Base-by-base conservation (phyloP, 2,888 invertebrate species). In the Megaustenia siamemsis region DNA sequence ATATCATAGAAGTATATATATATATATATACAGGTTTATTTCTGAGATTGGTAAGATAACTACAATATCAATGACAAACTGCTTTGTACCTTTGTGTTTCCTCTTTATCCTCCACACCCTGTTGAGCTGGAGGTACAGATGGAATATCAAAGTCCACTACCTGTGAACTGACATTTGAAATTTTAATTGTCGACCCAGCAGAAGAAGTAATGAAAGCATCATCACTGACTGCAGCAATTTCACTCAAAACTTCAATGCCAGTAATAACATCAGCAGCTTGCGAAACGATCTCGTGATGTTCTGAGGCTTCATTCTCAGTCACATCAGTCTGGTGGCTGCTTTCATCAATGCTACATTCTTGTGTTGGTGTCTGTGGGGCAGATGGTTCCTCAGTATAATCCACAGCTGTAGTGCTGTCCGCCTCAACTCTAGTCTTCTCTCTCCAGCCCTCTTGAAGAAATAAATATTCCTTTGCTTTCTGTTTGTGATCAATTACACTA, bases 321-420 rank as follows among this genome's bases (percentile, higher is more conserved):
- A 43, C 63, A 40, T 69, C 66, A 4, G 38, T 45, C 38, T 45
- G 35, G 24, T 56, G 56, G 35, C 15, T 77, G 28, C 21, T 77
- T 18, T 76, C 76, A 35, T 38, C 56, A 0, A 21, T 35, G 28
- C 21, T 40, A 24, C 68, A 49, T 76, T 73, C 73, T 12, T 5
- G 24, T 35, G 69, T 21, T 35, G 69, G 49, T n/a, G 38, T 40
- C 21, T 24, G n/a, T 12, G 68, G 69, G 18, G 80, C 43, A 28
- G 78, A 63, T 45, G 24, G 80, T 32, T 60, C 82, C 21, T 60
- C 73, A 3, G 60, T 32, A 32, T 56, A 60, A 35, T 82, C 73
- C 6, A 69, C 86, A 66, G 82, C 80, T 1, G 90, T 91, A 35
- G 91, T 90, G 83, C 90, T 91, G 84, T 90, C 91, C 12, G 91